Evolutionary conservation across 2,888 invertebrate species (phyloP).

Genomic region (Slavum lentiscoides): DNA sequence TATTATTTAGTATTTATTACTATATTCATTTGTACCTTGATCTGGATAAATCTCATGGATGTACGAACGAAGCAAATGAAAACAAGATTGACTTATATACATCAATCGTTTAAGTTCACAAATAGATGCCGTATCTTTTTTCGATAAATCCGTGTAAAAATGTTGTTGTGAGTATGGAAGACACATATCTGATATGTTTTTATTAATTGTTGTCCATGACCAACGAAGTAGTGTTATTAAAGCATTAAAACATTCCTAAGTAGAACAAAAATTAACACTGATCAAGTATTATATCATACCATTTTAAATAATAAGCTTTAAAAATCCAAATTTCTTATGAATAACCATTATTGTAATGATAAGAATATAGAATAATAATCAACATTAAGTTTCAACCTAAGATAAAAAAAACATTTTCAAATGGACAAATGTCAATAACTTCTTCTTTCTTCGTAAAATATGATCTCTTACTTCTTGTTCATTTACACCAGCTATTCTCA

Average conservation of each 20-base stretch:
- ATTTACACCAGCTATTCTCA: too few species aligned
- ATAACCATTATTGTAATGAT: background rate
- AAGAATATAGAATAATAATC: background rate
- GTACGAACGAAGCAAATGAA: conserved; percentile 80
- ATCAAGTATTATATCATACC: too few species aligned
- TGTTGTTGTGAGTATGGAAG: conserved; percentile 29
- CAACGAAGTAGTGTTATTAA: conserved; percentile 83
- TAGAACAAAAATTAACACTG: conserved; percentile 31
- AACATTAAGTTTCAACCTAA: too few species aligned
- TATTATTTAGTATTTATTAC: conserved; percentile 5
- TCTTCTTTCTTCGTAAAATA: too few species aligned
- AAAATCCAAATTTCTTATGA: background rate
- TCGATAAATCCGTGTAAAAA: conserved; percentile 55
- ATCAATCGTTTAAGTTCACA: conserved; percentile 80
- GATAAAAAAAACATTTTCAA: too few species aligned
- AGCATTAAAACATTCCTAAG: conserved; percentile 76
- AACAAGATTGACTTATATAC: conserved; percentile 81
- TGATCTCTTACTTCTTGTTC: too few species aligned
- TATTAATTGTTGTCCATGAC: conserved; percentile 81
- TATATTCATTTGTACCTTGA: too few species aligned
- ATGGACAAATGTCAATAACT: too few species aligned
- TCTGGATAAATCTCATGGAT: conserved; percentile 91
- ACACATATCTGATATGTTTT: conserved; percentile 58
- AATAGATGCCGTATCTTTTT: conserved; percentile 60
- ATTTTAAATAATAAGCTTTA: too few species aligned